Base-by-base conservation (phyloP, 2,113 vertebrate genomes). In the Toxotes chatareus region DNA sequence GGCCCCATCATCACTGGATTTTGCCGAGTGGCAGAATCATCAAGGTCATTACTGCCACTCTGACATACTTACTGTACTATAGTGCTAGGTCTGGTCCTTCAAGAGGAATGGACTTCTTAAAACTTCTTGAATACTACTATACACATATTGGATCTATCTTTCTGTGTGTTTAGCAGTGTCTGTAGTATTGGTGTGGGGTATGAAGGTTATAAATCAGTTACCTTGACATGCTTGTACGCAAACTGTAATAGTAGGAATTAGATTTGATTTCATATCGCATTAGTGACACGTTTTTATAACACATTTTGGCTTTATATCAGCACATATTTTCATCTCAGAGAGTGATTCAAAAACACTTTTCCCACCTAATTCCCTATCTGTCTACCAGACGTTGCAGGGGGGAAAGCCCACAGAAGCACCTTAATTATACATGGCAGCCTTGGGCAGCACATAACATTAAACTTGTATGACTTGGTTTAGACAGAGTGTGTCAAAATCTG, bases 381-480 rank as follows among this genome's bases (percentile, higher is more conserved):
- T 85, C 76, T 73, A 60, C 62, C 60, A 80, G 67, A 19, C 34
- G 23, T 53, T 67, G 72, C 47, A 34, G 63, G 64, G 49, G 71
- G 82, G 66, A 57, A 13, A 63, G 56, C 71, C 73, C 86, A 86
- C 70, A 73, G 83, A 89, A 89, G 80, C 27, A 67, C 61, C 82
- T 95, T 79, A 93, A 95, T 95, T 94, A 95, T 94, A 91, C 76
- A 95, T 94, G 71, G 67, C 75, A 79, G 91, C 91, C 90, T 72
- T 79, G 79, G 84, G 92, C 87, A 87, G 90, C 87, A 88, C 91
- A 88, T 79, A 74, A 65, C 88, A 92, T 94, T 93, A 94, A 93
- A 93, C 51, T 91, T 94, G 88, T 83, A 93, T 93, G 87, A 65
- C 86, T 90, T 82, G 88, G 78, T 91, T 92, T 77, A 84, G 79